phyloP scores from a whole-genome alignment of 2,113 vertebrate genomes.

The Mugil cephalus region DNA sequence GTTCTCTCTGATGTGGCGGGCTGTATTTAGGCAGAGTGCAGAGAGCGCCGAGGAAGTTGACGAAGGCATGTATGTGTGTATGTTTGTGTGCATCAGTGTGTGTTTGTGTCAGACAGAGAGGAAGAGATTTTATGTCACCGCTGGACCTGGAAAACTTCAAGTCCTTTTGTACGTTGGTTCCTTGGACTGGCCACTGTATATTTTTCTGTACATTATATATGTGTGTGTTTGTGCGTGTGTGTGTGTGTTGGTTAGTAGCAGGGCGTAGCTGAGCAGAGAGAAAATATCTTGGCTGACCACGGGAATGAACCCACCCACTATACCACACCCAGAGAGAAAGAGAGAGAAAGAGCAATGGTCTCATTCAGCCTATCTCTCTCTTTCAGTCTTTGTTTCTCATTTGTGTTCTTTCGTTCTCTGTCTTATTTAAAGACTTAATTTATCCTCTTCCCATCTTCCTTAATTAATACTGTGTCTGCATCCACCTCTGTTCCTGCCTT shows the following conservation, averaged over 20 bases:
- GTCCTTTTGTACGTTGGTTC: conserved; percentile 57
- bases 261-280: conserved; percentile 80
- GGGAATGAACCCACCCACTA: conserved; percentile 76
- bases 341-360: conserved; percentile 41
- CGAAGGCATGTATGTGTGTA: conserved; percentile 28
- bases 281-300: conserved; percentile 79
- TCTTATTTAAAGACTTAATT: conserved; percentile 46
- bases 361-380: conserved; percentile 27
- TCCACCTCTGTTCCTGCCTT: background rate
- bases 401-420: conserved; percentile 42
- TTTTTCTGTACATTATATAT: conserved; percentile 70
- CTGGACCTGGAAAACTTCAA: conserved; percentile 53
- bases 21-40: conserved; percentile 74
- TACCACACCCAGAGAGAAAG: conserved; percentile 76
- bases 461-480: background rate
- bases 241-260: conserved; percentile 59
- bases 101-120: conserved; percentile 11
- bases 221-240: conserved; percentile 54
- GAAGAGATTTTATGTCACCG: conserved; percentile 52
- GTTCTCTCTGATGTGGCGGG: conserved; percentile 68
- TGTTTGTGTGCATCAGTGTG: conserved; percentile 25
- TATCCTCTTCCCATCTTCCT: conserved; percentile 6
- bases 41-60: conserved; percentile 49
- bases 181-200: conserved; percentile 53
- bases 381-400: conserved; percentile 31